phyloP scores from a whole-genome alignment of 2,113 vertebrate genomes.

The Oplegnathus fasciatus region DNA sequence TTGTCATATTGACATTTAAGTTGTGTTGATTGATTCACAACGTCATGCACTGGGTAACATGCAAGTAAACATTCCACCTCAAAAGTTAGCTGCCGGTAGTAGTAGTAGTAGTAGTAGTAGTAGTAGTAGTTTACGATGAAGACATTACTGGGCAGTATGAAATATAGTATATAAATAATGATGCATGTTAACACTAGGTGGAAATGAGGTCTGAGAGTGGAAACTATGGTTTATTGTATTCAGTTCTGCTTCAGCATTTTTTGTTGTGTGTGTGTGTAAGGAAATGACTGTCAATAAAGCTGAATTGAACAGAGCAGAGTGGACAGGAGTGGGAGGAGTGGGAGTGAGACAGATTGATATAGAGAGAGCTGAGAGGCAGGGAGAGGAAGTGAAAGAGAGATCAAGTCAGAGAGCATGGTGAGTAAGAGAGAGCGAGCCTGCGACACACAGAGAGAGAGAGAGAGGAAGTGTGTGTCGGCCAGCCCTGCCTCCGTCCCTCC shows the following conservation, averaged over 20 bases:
- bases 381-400: slow-evolving; percentile 64
- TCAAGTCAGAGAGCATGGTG: slow-evolving; percentile 36
- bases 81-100: too few relatives aligned
- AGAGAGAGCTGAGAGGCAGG: slow-evolving; percentile 1
- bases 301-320: not conserved
- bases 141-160: too few relatives aligned
- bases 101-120: too few relatives aligned
- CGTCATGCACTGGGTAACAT: too few relatives aligned
- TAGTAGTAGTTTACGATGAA: too few relatives aligned
- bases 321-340: not conserved
- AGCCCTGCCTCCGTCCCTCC: slow-evolving; percentile 44
- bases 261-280: not conserved
- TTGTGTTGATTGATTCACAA: too few relatives aligned
- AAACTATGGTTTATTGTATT: not conserved
- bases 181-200: not conserved
- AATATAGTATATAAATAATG: not conserved
- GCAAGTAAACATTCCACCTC: too few relatives aligned
- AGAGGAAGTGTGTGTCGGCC: slow-evolving; percentile 40
- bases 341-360: slow-evolving; percentile 18
- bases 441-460: slow-evolving; percentile 38
- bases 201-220: not conserved
- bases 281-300: not conserved
- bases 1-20: too few relatives aligned
- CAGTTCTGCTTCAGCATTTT: not conserved
- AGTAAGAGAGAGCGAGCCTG: slow-evolving; percentile 55